Base-by-base conservation (phyloP, 2,888 invertebrate genomes). In the Cheilosia pagana region DNA sequence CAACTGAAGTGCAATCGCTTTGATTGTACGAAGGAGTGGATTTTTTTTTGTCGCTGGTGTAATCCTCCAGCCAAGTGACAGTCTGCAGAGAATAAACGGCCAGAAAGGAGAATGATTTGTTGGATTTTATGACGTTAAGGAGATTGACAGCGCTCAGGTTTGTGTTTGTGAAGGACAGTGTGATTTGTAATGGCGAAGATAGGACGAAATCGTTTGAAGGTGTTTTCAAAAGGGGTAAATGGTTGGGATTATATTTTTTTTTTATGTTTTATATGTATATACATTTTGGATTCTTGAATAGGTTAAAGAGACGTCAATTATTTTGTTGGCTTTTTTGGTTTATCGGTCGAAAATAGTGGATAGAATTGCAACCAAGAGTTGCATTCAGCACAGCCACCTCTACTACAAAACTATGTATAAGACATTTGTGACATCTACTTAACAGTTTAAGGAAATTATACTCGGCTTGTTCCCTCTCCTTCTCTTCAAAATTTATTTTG, bases 31-130 rank as follows among this genome's bases (percentile, higher is more conserved):
- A 79, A 72, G 62, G 53, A 75, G 48, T 14, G 19, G 35, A 19
- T 55, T 48, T 31, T 28, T 43, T 50, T 59, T 43, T 43, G 53
- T 23, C 12, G 16, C 59, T 60, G 55, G 16, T 50, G 74, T 83
- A 79, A 83, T 78, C 67, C 68, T 68, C 45, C 60, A 68, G 79
- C 41, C 23, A 74, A 74, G 74, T 78, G 79, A 70, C 83, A 79
- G 83, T 83, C 79, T 74, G 70, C 68, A 67, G 50, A 53, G 62
- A 60, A 65, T 70, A 60, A 81, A 70, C 75, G 48, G 68, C 31
- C 57, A 70, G 68, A 57, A 75, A 70, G 52, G 48, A 45, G 41
- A 45, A 74, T 85, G 79, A 83, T 83, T 83, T 83, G 83, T 83
- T 79, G 83, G 74, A 79, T 83, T 83, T 53, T 74, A 74, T 68